Evolutionary conservation across 53 echinoderm and acorn worm genomes (phyloP), one percentile per base, ranked within the genome.

Genomic region (Crossaster papposus): DNA sequence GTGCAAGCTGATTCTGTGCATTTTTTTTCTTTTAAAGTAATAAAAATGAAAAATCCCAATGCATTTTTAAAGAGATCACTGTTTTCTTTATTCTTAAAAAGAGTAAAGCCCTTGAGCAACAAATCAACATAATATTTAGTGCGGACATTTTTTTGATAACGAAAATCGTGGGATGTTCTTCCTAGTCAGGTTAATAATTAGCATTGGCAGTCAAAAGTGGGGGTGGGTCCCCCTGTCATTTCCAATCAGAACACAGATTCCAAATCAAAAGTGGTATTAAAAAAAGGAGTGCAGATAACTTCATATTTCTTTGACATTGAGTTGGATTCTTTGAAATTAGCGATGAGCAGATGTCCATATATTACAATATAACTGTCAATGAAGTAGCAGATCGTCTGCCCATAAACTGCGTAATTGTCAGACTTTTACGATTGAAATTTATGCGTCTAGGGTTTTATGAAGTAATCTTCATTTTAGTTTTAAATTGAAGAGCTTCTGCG

Each of bases 361-460:
- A 58, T 80, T 33, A 44, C 78, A 78, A 78, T 78, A 80, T 78
- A 80, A 80, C 55, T 34, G 80, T 80, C 80, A 54, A 18, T 18
- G 2, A 2, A 18, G 13, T 2, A 62, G 4, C 22, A 54, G 23
- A 78, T 85, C 55, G 54, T 72, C 36, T 10, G 34, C 26, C 85
- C 72, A 85, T 85, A 85, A 85, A 85, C 31, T 72, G 52, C 30
- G 51, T 72, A 33, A 52, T 52, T 73, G 50, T 30, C 51, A 9
- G 54, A 50, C 72, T 85, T 81, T 72, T 72, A 85, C 72, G 85
- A 72, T 85, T 71, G 65, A 44, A 85, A 73, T 85, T 85, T 85
- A 85, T 85, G 73, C 51, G 51, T 51, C 70, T 29, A 22, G 73
- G 31, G 51, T 85, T 83, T 51, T 68, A 72, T 53, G 74, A 85